Evolutionary conservation across 2,888 invertebrate species (phyloP), one percentile per base, ranked within the genome.

Genomic region (Drosophila quinaria): DNA sequence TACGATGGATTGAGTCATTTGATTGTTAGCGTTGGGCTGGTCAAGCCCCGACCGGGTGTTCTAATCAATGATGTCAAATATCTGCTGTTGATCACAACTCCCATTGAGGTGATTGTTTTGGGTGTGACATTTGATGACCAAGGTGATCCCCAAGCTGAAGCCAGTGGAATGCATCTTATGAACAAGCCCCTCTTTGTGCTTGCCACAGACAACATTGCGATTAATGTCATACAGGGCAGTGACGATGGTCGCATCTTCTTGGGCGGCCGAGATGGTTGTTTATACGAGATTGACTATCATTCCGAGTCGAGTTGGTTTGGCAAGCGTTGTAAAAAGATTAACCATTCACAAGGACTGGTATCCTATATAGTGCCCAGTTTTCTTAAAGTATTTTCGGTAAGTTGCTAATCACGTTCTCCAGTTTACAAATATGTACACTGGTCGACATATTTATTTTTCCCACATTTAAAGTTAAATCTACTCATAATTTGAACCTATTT

Each of bases 201-300:
- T 44, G 96, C 97, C 1, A 98, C 98, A 15, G 99, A 98, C 93
- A 97, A 97, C 79, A 95, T 97, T 22, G 95, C 96, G 55, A 96
- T 98, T 90, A 95, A 96, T 85, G 95, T 96, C 64, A 96, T 99
- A 60, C 95, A 95, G 66, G 96, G 98, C 19, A 96, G 97, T 4
- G 94, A 94, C 13, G 95, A 94, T 84, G 99, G 99, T 0, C 94
- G 99, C 75, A 96, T 99, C 82, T 99, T 99, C 92, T 95, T 99
- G 92, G 98, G 98, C 19, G 98, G 97, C 22, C 97, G 97, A 91
- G 98, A 99, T 94, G 98, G 98, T 10, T 97, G 96, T 83, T 94
- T 99, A 1, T 98, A 97, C 94, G 99, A 99, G 94, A 96, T 99
- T 77, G 95, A 95, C 78, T 99, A 99, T 93, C 97, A 98, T 94